phyloP scores from a whole-genome alignment of 2,888 invertebrate genomes.

The Orthosia incerta region DNA sequence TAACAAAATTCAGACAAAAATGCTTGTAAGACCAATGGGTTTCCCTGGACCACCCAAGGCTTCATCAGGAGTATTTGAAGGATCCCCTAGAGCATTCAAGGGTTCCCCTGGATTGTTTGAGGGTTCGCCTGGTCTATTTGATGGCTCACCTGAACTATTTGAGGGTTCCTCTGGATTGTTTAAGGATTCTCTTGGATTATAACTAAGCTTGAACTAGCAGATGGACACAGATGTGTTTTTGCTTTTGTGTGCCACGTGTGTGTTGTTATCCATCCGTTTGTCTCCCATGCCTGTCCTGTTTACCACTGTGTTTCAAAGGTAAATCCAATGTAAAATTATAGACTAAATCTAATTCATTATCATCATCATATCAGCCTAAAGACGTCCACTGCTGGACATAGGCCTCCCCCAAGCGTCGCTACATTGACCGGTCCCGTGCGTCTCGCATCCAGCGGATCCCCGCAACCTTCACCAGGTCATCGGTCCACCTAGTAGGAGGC shows the following conservation, averaged over 20 bases:
- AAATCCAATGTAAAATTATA: too few species aligned
- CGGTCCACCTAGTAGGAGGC: too few species aligned
- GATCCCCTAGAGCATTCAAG: neutral
- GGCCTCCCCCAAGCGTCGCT: too few species aligned
- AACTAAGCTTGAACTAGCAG: neutral
- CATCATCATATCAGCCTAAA: too few species aligned
- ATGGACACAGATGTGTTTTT: constrained; percentile 79
- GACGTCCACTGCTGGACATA: too few species aligned
- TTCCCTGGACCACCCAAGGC: neutral
- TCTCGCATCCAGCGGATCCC: too few species aligned
- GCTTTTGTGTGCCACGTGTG: constrained; percentile 75
- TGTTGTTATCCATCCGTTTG: constrained; percentile 76
- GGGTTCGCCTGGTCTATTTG: neutral
- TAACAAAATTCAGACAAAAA: constrained; percentile 48
- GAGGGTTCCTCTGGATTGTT: neutral
- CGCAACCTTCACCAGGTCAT: too few species aligned
- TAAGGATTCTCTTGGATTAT: neutral
- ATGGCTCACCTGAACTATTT: neutral
- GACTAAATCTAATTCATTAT: too few species aligned
- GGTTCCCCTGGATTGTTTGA: neutral
- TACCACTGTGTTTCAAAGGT: constrained; percentile 78
- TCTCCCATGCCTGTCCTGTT: constrained; percentile 77
- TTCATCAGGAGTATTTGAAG: neutral
- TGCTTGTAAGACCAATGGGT: constrained; percentile 25
- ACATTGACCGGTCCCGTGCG: too few species aligned